A percentile compares a stretch with the other conserved stretches of the same genome.
phyloP scores from a whole-genome alignment of 2,888 invertebrate species.

The Eristalinus aeneus region DNA sequence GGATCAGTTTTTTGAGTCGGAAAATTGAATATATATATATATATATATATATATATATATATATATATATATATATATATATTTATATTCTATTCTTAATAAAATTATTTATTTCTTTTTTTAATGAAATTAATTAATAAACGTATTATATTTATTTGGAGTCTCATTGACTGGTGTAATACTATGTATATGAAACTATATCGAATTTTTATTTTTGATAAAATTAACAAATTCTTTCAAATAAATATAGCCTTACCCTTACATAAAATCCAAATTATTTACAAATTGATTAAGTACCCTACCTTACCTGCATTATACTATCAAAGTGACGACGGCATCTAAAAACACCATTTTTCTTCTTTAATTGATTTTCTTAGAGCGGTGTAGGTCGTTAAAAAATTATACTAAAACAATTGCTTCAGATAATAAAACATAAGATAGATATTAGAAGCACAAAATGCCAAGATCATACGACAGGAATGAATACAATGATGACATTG shows the following conservation, averaged over 20 bases:
- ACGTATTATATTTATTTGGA: too few species aligned
- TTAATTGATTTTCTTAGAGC: conserved; percentile 28
- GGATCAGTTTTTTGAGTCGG: too few species aligned
- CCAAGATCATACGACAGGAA: conserved; percentile 79
- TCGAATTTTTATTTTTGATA: too few species aligned
- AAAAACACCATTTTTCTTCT: conserved; percentile 26
- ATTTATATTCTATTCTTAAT: too few species aligned
- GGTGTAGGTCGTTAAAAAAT: not conserved
- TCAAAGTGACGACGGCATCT: not conserved
- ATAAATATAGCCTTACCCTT: not conserved
- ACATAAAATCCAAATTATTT: not conserved
- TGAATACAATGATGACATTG: conserved; percentile 78
- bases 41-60: too few species aligned
- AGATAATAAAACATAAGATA: not conserved
- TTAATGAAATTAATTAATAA: too few species aligned
- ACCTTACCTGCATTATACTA: not conserved
- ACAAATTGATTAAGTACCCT: not conserved
- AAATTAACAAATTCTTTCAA: not conserved
- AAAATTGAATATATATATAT: too few species aligned
- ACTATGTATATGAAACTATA: too few species aligned
- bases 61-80: too few species aligned
- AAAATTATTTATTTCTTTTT: too few species aligned
- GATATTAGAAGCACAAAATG: conserved; percentile 72
- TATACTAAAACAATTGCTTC: not conserved
- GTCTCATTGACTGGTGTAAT: too few species aligned